Percentiles rank a stretch among this genome's conserved stretches.
Conservation (phyloP, 2,113 vertebrate species). For the Lontra canadensis region DNA sequence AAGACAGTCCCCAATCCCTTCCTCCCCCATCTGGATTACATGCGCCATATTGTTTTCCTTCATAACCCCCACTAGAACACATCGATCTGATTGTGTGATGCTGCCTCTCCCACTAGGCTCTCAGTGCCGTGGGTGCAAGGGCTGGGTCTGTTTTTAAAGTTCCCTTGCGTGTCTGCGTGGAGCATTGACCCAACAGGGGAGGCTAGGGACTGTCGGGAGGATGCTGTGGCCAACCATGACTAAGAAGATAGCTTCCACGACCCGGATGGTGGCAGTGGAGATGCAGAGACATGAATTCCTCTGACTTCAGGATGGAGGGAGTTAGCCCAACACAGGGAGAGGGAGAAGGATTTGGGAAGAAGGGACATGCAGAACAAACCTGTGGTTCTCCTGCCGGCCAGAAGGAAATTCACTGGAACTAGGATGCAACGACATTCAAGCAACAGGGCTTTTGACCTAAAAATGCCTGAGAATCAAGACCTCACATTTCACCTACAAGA, state of each 20-base stretch:
- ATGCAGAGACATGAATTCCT: neutral
- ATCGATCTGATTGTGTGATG: neutral
- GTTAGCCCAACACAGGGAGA: neutral
- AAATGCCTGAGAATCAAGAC: neutral
- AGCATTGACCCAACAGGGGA: neutral
- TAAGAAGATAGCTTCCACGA: neutral
- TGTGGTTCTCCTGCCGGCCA: neutral
- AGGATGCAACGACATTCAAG: neutral
- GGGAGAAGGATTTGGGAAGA: neutral
- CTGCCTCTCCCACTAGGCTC: neutral
- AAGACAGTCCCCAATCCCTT: neutral
- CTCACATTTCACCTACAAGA: neutral
- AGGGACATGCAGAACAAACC: neutral
- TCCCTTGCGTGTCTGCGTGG: neutral
- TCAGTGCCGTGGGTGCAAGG: neutral
- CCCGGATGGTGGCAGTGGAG: neutral
- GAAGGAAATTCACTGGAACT: neutral
- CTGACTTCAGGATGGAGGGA: neutral
- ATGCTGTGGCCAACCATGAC: neutral
- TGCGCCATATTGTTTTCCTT: rapidly evolving
- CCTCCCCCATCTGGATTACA: neutral
- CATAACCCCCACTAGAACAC: neutral
- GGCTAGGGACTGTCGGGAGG: neutral
- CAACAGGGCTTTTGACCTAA: neutral
- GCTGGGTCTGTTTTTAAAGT: neutral